Evolutionary conservation across 2,113 vertebrate genomes (phyloP).

Genomic region (Scomber colias): DNA sequence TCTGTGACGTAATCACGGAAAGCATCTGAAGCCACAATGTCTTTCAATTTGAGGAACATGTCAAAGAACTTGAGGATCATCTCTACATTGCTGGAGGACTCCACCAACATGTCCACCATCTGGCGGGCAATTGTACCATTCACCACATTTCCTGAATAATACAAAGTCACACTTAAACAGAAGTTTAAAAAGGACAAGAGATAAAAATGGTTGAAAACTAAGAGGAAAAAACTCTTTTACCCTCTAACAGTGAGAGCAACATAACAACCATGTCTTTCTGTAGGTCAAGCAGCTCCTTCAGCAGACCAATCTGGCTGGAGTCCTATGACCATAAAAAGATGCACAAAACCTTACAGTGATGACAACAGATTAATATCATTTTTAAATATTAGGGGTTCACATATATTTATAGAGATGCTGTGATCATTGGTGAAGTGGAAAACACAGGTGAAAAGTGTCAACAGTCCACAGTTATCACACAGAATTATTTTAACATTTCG

Average conservation of each 20-base stretch:
- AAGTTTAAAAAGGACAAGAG: slow-evolving; percentile 7
- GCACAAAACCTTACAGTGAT: slow-evolving; percentile 56
- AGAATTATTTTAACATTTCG: slow-evolving; percentile 23
- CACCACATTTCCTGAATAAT: slow-evolving; percentile 91
- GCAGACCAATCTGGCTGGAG: slow-evolving; percentile 93
- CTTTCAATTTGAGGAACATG: slow-evolving; percentile 98
- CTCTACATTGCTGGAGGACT: slow-evolving; percentile 97
- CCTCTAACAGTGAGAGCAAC: slow-evolving; percentile 94
- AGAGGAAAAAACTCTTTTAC: slow-evolving; percentile 69
- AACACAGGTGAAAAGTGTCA: slow-evolving; percentile 45
- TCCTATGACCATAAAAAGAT: slow-evolving; percentile 84
- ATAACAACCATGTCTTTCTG: slow-evolving; percentile 99
- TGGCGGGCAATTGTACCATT: slow-evolving; percentile 97
- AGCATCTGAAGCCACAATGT: slow-evolving; percentile 95
- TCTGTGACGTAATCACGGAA: slow-evolving; percentile 94
- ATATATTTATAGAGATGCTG: slow-evolving; percentile 43
- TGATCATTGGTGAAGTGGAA: slow-evolving; percentile 37
- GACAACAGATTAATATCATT: neutral
- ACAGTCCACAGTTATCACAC: slow-evolving; percentile 41
- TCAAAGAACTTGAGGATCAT: slow-evolving; percentile 99
- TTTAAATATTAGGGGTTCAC: slow-evolving; percentile 12
- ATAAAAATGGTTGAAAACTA: neutral
- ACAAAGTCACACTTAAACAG: slow-evolving; percentile 4
- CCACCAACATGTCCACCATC: slow-evolving; percentile 99
- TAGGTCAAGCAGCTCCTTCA: slow-evolving; percentile 96